These are phyloP conservation scores for Scotopteryx bipunctaria DNA, from an alignment of 2,888 invertebrate genomes.

Conservation along the genomic window DNA sequence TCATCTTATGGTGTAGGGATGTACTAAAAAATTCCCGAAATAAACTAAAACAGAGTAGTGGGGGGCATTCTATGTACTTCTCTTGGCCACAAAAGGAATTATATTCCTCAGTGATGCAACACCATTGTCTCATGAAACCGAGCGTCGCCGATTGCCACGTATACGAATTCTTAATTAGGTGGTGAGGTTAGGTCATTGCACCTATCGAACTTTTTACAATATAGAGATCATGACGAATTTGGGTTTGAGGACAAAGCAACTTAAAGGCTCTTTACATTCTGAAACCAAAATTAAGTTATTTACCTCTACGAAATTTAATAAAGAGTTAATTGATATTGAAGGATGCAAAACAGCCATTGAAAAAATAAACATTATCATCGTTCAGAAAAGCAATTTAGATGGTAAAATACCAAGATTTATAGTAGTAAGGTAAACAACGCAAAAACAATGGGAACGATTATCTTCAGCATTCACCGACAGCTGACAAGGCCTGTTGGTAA, in stretches of 20 bases:
- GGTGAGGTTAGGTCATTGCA: conserved; percentile 30
- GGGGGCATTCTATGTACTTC: too few species aligned
- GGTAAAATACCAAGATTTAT: conserved; percentile 2
- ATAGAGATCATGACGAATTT: conserved; percentile 6
- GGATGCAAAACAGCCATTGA: too few species aligned
- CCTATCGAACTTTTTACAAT: conserved; percentile 18
- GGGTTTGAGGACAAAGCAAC: conserved; percentile 13
- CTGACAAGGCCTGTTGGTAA: conserved; percentile 29
- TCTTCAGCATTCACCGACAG: conserved; percentile 21
- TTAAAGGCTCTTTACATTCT: conserved; percentile 6
- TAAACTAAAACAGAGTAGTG: too few species aligned
- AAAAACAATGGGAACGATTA: conserved; percentile 13
- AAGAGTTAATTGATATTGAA: too few species aligned
- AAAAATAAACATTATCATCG: background rate
- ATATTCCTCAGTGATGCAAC: conserved; percentile 13
- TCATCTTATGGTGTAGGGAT: too few species aligned
- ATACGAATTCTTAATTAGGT: conserved; percentile 25
- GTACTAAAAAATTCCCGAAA: too few species aligned
- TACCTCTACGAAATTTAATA: too few species aligned
- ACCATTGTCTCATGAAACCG: conserved; percentile 22
- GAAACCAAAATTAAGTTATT: background rate
- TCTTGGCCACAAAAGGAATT: background rate
- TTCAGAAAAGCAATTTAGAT: background rate
- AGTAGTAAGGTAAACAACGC: conserved; percentile 7
- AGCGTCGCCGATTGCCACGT: conserved; percentile 12